A percentile compares a stretch with the other conserved stretches of the same genome.
phyloP scores from a whole-genome alignment of 2,797 vertebrate species.

The Takifugu ocellatus region DNA sequence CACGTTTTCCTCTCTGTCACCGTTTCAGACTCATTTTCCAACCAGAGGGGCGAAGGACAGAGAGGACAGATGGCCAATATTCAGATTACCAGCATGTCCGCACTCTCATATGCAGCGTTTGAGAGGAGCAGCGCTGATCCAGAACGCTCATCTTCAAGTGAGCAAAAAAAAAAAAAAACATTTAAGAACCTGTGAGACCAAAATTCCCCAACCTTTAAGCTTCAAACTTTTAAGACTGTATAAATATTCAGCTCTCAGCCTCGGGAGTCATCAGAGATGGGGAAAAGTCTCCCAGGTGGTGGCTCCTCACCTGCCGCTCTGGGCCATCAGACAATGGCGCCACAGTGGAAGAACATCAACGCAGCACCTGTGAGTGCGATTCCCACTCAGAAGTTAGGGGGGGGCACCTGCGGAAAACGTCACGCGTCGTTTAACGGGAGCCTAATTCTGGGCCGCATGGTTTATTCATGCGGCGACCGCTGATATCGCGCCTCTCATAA shows the following conservation, averaged over 20 bases:
- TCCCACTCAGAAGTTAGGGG: constrained; percentile 36
- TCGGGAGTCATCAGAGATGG: no score
- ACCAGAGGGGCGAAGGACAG: not conserved
- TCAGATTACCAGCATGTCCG: no score
- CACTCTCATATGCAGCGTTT: not conserved
- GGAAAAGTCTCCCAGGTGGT: constrained; percentile 18
- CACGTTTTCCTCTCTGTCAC: constrained; percentile 12
- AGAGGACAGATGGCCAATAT: no score
- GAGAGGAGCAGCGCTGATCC: not conserved
- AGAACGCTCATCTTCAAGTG: no score
- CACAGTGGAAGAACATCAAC: constrained; percentile 22
- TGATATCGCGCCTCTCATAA: constrained; percentile 80
- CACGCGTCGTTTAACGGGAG: constrained; percentile 74
- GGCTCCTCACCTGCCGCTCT: constrained; percentile 2
- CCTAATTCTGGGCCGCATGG: constrained; percentile 78
- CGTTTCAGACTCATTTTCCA: constrained; percentile 6
- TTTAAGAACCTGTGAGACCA: no score
- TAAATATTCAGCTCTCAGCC: no score
- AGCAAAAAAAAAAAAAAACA: no score
- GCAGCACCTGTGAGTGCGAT: constrained; percentile 42
- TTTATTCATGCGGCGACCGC: constrained; percentile 78
- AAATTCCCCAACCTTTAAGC: no score
- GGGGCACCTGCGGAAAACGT: constrained; percentile 67
- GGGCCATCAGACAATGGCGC: constrained; percentile 15
- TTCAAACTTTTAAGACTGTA: no score